Percentiles rank a stretch among this genome's conserved stretches.
These are phyloP conservation scores for Melikaiella ostensackeni DNA, from an alignment of 2,888 invertebrate species.

Conservation along the genomic window DNA sequence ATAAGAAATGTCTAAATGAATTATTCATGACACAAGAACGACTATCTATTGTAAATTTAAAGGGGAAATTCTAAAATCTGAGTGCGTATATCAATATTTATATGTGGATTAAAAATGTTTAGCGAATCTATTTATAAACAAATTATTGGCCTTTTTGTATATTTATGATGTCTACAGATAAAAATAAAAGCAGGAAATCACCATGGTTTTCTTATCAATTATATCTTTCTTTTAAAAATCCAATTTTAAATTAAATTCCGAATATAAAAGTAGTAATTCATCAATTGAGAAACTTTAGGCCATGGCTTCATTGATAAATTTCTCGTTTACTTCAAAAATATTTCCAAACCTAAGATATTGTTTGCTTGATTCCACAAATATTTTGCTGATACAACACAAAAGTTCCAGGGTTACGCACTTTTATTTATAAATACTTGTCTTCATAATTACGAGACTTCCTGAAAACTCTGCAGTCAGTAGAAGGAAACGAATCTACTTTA, in stretches of 20 bases:
- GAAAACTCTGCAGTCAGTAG: not conserved
- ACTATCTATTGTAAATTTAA: constrained; percentile 24
- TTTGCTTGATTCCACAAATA: constrained; percentile 18
- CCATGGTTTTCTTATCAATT: not conserved
- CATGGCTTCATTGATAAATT: constrained; percentile 1
- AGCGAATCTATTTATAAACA: constrained; percentile 1
- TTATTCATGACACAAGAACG: constrained; percentile 22
- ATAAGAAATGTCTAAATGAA: constrained; percentile 33
- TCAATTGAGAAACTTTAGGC: not conserved
- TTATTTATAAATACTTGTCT: constrained; percentile 16
- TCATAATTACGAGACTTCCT: constrained; percentile 28
- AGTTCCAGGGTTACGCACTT: constrained; percentile 32
- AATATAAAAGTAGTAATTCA: not conserved
- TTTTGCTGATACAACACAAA: constrained; percentile 31
- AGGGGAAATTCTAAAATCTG: constrained; percentile 6
- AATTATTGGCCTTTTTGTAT: not conserved
- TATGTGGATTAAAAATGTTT: constrained; percentile 5
- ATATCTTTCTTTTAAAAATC: too few relatives aligned
- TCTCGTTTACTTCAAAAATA: constrained; percentile 4
- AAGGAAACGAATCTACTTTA: not conserved
- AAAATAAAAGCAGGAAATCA: not conserved
- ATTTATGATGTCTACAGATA: not conserved
- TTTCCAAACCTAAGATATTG: constrained; percentile 13
- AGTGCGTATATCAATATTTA: constrained; percentile 2
- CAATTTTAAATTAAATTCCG: too few relatives aligned